Conservation (phyloP, 1,140 invertebrate genomes). For the Sycophaga agraensis region DNA sequence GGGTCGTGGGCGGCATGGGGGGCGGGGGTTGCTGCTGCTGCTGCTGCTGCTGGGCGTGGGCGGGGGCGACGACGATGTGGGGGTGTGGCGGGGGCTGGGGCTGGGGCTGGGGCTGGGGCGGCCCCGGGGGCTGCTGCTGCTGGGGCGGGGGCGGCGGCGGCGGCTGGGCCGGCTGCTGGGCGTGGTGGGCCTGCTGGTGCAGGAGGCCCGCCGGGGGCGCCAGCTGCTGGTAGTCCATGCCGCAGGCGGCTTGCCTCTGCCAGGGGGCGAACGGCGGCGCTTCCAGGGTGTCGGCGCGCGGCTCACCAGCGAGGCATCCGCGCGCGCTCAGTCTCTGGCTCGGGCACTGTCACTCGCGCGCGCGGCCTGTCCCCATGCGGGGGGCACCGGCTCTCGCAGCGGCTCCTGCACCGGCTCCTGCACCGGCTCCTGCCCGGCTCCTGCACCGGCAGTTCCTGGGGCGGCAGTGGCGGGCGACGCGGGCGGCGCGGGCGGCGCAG, state of each 20-base stretch:
- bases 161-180: constrained; percentile 1
- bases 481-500: not conserved
- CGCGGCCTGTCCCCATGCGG: too few species aligned
- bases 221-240: constrained; percentile 57
- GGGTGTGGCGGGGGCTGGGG: constrained; percentile 48
- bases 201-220: constrained; percentile 41
- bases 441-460: too few species aligned
- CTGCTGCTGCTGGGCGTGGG: constrained; percentile 41
- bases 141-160: constrained; percentile 10
- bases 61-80: constrained; percentile 50
- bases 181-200: not conserved
- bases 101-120: too few species aligned
- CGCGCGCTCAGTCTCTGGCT: not conserved
- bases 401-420: too few species aligned
- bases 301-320: not conserved
- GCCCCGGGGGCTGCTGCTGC: constrained; percentile 30
- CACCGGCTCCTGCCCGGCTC: too few species aligned
- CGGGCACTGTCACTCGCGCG: too few species aligned
- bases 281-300: not conserved
- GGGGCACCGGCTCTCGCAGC: too few species aligned
- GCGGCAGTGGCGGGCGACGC: constrained; percentile 1
- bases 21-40: constrained; percentile 42
- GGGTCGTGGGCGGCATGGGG: constrained; percentile 47
- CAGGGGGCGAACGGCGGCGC: not conserved
- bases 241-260: constrained; percentile 31